Percentiles rank a stretch among this genome's conserved stretches.
These are phyloP conservation scores for Chrysomela aeneicollis DNA, from an alignment of 2,888 invertebrate species.

Conservation along the genomic window DNA sequence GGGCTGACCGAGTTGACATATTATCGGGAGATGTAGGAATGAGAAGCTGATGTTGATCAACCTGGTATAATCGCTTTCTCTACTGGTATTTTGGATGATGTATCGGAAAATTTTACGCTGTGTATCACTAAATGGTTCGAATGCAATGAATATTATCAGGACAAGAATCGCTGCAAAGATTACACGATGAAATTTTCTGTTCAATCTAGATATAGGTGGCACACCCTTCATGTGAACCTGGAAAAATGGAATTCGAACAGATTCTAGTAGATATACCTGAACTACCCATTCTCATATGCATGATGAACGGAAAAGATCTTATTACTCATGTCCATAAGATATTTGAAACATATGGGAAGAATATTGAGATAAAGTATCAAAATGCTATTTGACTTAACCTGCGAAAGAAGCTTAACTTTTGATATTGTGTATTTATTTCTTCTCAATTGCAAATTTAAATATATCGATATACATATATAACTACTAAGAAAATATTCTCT, in stretches of 20 bases:
- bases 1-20: background rate
- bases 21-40: constrained; percentile 14
- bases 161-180: background rate
- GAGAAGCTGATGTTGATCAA: constrained; percentile 23
- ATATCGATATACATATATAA: too few species aligned
- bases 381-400: too few species aligned
- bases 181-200: background rate
- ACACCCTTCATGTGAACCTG: background rate
- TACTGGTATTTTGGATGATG: background rate
- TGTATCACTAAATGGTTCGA: background rate
- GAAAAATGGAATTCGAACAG: background rate
- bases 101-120: background rate
- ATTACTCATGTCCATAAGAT: too few species aligned
- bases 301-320: too few species aligned
- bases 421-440: too few species aligned
- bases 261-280: too few species aligned
- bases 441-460: too few species aligned
- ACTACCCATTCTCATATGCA: too few species aligned
- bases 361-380: too few species aligned
- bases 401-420: too few species aligned
- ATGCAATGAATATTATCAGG: background rate
- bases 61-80: constrained; percentile 9
- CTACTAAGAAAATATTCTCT: too few species aligned
- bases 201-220: background rate
- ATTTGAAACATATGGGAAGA: too few species aligned